These are phyloP conservation scores for Habroteleia sp. DNA, from an alignment of 2,888 invertebrate species.

Conservation along the genomic window DNA sequence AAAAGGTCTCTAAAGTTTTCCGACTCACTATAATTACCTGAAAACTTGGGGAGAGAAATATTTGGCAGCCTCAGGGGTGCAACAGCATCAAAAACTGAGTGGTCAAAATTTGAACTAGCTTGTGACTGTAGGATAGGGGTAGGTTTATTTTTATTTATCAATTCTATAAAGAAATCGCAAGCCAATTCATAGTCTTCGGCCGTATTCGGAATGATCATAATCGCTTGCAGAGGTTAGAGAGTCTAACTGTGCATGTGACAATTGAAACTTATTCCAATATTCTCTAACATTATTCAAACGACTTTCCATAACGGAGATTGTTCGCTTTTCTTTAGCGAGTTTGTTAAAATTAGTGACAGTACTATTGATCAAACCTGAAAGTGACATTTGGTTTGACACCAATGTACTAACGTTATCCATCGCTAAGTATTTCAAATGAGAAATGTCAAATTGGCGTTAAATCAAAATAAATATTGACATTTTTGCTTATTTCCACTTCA, in stretches of 20 bases:
- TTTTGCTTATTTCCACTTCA: not conserved
- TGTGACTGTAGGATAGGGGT: not conserved
- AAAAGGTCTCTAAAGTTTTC: constrained; percentile 12
- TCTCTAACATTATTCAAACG: constrained; percentile 4
- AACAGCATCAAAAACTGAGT: constrained; percentile 1
- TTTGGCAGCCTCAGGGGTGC: constrained; percentile 4
- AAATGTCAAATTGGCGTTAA: constrained; percentile 1
- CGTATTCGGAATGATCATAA: not conserved
- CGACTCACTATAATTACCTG: constrained; percentile 15
- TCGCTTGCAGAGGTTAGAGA: not conserved
- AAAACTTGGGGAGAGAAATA: constrained; percentile 18
- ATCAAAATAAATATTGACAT: constrained; percentile 2
- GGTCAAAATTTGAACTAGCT: not conserved
- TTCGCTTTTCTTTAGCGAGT: not conserved
- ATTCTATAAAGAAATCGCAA: constrained; percentile 3
- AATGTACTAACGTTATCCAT: not conserved
- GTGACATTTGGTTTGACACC: constrained; percentile 3
- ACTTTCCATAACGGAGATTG: not conserved
- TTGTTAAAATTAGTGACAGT: constrained; percentile 1
- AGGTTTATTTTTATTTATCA: constrained; percentile 1
- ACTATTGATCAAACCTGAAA: not conserved
- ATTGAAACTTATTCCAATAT: constrained; percentile 3
- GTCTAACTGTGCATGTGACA: constrained; percentile 1
- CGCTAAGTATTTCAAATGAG: not conserved
- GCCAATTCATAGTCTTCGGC: constrained; percentile 1